Evolutionary conservation across 2,797 vertebrate species (phyloP), one percentile per base, ranked within the genome.

Genomic region (Agapornis canus): DNA sequence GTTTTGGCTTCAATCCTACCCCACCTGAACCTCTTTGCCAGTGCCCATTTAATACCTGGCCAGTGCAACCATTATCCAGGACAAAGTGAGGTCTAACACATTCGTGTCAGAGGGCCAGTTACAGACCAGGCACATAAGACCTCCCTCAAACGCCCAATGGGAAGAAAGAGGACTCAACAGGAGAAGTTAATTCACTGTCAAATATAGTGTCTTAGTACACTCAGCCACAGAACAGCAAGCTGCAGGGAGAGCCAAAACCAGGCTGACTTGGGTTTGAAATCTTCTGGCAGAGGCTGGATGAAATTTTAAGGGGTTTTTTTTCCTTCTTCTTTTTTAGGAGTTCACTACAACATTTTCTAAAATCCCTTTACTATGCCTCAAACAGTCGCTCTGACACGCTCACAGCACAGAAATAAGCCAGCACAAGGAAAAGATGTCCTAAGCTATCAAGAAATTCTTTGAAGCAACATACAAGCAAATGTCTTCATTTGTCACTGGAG

Each of bases 101-200:
- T 21, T 56, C 60, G 52, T 8, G 13, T n/a, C 45, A 70, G 29
- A 52, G 16, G 77, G 37, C 0, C 1, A 79, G 32, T 25, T 47
- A 56, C 26, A 43, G 43, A 37, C 10, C 47, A 70, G 65, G 49
- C 51, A 13, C 45, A 26, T 7, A 37, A 82, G 47, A 68, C 52
- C 86, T 89, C 60, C 88, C 78, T 86, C 8, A 4, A 75, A 71
- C 77, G 73, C 76, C 68, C 45, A 76, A 76, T n/a, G 82, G 52
- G 71, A 93, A 78, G 56, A 68, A 61, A 71, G 72, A 85, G 76
- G 84, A 96, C 63, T 95, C 93, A 94, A 91, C 29, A 51, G 73
- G 31, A 96, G 65, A 93, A 85, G 47, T 78, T 86, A 88, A 91
- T 85, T 90, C 66, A 20, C 93, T 94, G 85, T 79, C 86, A 94